Base-by-base conservation (phyloP, 2,888 invertebrate genomes). In the Catocala sponsa region DNA sequence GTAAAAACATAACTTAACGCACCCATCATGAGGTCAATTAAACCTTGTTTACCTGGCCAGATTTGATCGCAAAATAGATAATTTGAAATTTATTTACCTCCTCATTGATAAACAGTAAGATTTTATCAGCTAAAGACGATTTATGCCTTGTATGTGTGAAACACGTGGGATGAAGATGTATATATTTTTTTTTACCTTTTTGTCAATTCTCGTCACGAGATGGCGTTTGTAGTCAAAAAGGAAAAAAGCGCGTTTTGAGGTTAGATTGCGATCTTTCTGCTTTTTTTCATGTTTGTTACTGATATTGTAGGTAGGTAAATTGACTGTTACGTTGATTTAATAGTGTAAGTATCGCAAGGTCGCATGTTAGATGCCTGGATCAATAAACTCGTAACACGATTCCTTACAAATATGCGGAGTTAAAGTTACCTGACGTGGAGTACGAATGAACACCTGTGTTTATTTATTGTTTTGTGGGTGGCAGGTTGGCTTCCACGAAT, bases 131-230 rank as follows among this genome's bases (percentile, higher is more conserved):
- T 55, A 63, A 65, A 66, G 41, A 65, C 60, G 71, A 76, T 76
- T 76, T 76, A 76, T 76, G 61, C 48, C 58, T 50, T 38, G 48
- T 55, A 44, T n/a, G 33, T 43, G 32, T 52, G 5, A 49, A 35
- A 43, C 13, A 56, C 68, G 77, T 75, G 73, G 74, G 76, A 76
- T 76, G 76, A 59, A 74, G 72, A 59, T 67, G 70, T 72, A 35
- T 41, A 48, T 60, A 55, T 67, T 63, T 59, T 76, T 72, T 74
- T 67, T 44, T 65, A 51, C 57, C 35, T 38, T 38, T 46, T 63
- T 66, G 55, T 59, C 60, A 57, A 47, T 43, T 50, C 46, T 44
- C 50, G 63, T 65, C 70, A 59, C 63, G 59, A 76, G 74, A 74
- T 74, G 76, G 74, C 76, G 74, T 43, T n/a, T 72, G 61, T 67